Evolutionary conservation across 2,888 invertebrate genomes (phyloP).

Genomic region (Drosophila kanekoi): DNA sequence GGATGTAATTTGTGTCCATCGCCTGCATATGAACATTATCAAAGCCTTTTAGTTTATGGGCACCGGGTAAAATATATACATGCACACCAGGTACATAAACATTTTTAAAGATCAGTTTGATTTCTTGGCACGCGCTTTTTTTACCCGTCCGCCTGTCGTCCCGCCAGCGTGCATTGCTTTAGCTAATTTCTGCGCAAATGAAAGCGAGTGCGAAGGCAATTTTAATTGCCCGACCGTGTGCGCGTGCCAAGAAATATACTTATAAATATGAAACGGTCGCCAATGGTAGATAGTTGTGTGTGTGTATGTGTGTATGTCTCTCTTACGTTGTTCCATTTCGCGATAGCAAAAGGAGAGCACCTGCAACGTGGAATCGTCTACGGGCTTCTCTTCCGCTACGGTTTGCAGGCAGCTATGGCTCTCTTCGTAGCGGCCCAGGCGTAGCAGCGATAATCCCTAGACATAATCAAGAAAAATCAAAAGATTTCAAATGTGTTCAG

Average conservation of each 20-base stretch:
- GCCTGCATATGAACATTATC: not conserved
- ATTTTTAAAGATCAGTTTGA: conserved; percentile 17
- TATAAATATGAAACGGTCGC: conserved; percentile 56
- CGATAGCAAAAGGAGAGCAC: conserved; percentile 98
- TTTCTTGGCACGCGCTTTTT: conserved; percentile 47
- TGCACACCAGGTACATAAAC: not conserved
- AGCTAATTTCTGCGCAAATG: conserved; percentile 40
- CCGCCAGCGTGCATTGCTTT: conserved; percentile 25
- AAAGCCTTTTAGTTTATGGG: not conserved
- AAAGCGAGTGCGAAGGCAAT: conserved; percentile 55
- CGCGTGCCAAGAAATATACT: conserved; percentile 72
- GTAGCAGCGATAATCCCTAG: conserved; percentile 93
- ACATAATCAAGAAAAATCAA: conserved; percentile 4
- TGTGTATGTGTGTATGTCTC: conserved; percentile 2
- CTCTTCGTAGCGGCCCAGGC: conserved; percentile 94
- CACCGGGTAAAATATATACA: not conserved
- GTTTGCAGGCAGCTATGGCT: conserved; percentile 91
- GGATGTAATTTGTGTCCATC: no score
- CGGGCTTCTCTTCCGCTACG: conserved; percentile 92
- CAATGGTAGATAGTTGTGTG: conserved; percentile 6
- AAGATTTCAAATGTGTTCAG: not conserved
- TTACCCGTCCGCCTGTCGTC: not conserved
- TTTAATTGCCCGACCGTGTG: conserved; percentile 56
- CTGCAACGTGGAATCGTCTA: conserved; percentile 97
- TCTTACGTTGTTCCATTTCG: conserved; percentile 95